Evolutionary conservation across 2,888 invertebrate species (phyloP).

Genomic region (Andricus quercusramuli): DNA sequence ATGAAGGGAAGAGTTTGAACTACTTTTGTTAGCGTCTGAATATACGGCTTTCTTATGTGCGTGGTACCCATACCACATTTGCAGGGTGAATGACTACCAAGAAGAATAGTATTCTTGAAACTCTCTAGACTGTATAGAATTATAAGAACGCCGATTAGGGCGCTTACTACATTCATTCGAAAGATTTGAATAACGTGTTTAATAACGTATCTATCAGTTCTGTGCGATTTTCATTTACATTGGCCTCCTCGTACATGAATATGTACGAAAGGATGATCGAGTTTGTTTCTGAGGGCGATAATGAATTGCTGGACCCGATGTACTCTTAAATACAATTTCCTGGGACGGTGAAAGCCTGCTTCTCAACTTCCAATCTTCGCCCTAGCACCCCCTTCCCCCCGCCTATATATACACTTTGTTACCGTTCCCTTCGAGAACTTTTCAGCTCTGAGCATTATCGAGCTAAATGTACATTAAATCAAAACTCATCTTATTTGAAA

Average conservation of each 20-base stretch:
- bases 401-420: slow-evolving; percentile 46
- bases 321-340: slow-evolving; percentile 66
- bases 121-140: neutral
- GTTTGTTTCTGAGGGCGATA: slow-evolving; percentile 57
- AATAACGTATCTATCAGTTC: slow-evolving; percentile 55
- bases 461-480: slow-evolving; percentile 10
- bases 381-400: neutral
- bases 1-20: slow-evolving; percentile 16
- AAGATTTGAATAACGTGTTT: slow-evolving; percentile 49
- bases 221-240: slow-evolving; percentile 55
- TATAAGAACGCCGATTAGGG: neutral
- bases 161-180: neutral
- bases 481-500: neutral
- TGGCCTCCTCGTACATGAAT: slow-evolving; percentile 51
- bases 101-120: neutral
- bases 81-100: neutral
- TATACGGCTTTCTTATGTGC: neutral
- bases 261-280: slow-evolving; percentile 49
- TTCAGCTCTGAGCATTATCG: slow-evolving; percentile 17
- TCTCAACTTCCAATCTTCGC: slow-evolving; percentile 24
- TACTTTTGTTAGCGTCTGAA: neutral
- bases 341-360: slow-evolving; percentile 56
- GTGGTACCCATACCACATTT: neutral
- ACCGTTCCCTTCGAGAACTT: neutral
- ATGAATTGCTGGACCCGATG: slow-evolving; percentile 65